Evolutionary conservation across 2,113 vertebrate genomes (phyloP).

Genomic region (Stercorarius parasiticus): DNA sequence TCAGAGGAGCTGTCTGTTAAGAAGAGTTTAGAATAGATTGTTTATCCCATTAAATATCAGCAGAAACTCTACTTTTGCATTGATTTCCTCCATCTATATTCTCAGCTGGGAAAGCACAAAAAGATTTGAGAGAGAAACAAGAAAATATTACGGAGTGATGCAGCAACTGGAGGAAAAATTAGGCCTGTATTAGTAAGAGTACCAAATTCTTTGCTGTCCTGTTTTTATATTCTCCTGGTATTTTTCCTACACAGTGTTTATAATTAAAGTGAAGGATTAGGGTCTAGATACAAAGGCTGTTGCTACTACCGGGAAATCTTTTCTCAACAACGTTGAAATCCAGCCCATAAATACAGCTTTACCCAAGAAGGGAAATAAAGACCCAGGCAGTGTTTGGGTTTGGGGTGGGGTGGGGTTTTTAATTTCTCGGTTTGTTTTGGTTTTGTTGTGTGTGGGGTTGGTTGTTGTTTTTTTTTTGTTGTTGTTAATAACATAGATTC

Average conservation of each 20-base stretch:
- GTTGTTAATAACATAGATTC: not conserved
- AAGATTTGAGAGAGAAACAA: not conserved
- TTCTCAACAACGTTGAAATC: not conserved
- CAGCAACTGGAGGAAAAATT: not conserved
- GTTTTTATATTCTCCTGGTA: not conserved
- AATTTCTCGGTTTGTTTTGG: not conserved
- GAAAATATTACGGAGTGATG: not conserved
- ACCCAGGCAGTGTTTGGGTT: not conserved
- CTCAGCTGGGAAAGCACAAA: slow-evolving; percentile 13
- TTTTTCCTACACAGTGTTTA: not conserved
- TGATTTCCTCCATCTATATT: slow-evolving; percentile 29
- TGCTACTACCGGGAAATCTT: not conserved
- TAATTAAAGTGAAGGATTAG: not conserved
- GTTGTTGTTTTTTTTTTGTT: not conserved
- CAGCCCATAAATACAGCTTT: not conserved
- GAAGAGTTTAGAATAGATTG: slow-evolving; percentile 32
- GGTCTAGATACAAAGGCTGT: not conserved
- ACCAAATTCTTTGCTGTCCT: not conserved
- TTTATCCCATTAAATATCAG: slow-evolving; percentile 49
- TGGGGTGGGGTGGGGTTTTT: not conserved
- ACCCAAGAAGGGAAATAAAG: not conserved
- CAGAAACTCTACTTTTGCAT: slow-evolving; percentile 45
- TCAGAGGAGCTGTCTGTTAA: slow-evolving; percentile 47
- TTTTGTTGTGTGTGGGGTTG: not conserved
- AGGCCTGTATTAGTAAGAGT: not conserved